These are phyloP conservation scores for Eospalax fontanierii DNA, from an alignment of 2,797 vertebrate genomes.

Conservation along the genomic window DNA sequence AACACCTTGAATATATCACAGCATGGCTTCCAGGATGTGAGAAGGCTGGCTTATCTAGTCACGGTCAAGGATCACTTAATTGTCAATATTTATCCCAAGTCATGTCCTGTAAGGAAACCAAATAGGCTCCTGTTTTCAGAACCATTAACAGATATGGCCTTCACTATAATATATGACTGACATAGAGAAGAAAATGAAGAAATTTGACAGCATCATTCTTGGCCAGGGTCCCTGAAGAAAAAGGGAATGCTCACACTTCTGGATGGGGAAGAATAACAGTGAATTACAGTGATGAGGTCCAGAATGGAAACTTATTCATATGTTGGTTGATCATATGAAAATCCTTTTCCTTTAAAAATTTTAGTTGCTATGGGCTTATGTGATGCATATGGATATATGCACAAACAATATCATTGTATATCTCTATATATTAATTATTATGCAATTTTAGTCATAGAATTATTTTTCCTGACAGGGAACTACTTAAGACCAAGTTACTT, in stretches of 20 bases:
- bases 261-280: not conserved
- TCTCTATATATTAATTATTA: not conserved
- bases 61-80: not conserved
- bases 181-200: not conserved
- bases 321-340: not conserved
- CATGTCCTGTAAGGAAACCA: not conserved
- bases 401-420: too few relatives aligned
- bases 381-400: not conserved
- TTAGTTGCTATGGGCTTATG: constrained; percentile 6
- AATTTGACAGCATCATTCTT: not conserved
- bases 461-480: not conserved
- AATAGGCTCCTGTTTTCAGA: not conserved
- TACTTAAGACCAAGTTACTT: constrained; percentile 8
- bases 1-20: constrained; percentile 13
- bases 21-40: not conserved
- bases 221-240: not conserved
- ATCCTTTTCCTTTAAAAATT: constrained; percentile 44
- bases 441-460: not conserved
- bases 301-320: not conserved
- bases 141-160: not conserved
- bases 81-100: not conserved
- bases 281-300: not conserved
- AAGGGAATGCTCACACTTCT: not conserved
- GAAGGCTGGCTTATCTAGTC: not conserved
- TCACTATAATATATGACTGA: not conserved